phyloP scores from a whole-genome alignment of 2,113 vertebrate genomes.

The Nibea coibor region DNA sequence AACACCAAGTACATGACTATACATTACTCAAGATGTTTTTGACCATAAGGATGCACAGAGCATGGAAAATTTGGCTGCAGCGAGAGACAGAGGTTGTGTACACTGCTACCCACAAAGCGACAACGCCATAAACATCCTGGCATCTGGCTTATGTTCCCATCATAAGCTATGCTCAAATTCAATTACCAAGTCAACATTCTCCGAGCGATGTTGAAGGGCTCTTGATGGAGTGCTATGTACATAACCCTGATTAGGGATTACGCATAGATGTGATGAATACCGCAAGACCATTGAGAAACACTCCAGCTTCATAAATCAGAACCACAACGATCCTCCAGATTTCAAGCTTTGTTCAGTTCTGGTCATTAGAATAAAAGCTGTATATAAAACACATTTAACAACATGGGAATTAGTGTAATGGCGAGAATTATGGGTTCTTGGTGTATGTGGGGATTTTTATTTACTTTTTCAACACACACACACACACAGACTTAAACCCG shows the following conservation, averaged over 20 bases:
- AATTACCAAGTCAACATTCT: constrained; percentile 74
- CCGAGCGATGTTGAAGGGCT: constrained; percentile 58
- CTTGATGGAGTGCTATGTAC: constrained; percentile 69
- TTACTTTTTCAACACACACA: constrained; percentile 17
- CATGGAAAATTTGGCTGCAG: constrained; percentile 66
- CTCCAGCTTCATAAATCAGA: constrained; percentile 56
- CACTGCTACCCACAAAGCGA: constrained; percentile 73
- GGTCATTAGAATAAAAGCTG: constrained; percentile 32
- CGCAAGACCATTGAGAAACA: constrained; percentile 66
- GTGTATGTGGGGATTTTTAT: constrained; percentile 31
- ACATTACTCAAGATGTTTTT: constrained; percentile 49
- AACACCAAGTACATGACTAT: constrained; percentile 36
- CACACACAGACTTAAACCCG: neutral
- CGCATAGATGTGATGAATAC: constrained; percentile 60
- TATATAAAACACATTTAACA: constrained; percentile 59
- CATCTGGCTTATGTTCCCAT: constrained; percentile 78
- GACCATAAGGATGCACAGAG: constrained; percentile 48
- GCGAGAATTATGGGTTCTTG: constrained; percentile 41
- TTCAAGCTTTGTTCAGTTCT: constrained; percentile 43
- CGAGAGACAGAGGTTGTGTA: constrained; percentile 71
- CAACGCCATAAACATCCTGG: constrained; percentile 76
- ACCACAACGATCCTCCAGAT: constrained; percentile 51
- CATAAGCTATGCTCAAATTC: constrained; percentile 71
- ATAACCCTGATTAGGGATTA: constrained; percentile 70
- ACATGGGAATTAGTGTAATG: constrained; percentile 35